phyloP scores from a whole-genome alignment of 2,888 invertebrate genomes.

The Nemoura dubitans region DNA sequence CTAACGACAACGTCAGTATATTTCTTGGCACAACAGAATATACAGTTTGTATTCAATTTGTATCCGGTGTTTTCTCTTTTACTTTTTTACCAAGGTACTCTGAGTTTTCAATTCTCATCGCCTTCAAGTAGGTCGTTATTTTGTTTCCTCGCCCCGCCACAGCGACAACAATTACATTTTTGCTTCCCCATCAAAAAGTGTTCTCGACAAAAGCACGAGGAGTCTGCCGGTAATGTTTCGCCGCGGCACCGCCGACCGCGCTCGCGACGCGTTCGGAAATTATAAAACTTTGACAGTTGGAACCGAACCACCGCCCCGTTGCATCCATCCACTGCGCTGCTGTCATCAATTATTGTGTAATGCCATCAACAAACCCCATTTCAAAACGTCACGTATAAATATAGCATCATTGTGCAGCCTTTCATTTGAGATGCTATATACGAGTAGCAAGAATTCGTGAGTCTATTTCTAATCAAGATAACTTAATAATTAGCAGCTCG shows the following conservation, averaged over 20 bases:
- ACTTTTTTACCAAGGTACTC: too few species aligned
- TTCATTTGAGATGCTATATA: neutral
- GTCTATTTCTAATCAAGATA: neutral
- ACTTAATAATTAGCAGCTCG: neutral
- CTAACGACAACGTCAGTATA: too few species aligned
- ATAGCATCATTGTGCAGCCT: too few species aligned
- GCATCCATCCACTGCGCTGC: neutral
- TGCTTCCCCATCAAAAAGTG: neutral
- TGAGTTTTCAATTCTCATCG: neutral
- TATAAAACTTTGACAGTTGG: conserved; percentile 1
- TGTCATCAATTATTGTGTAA: conserved; percentile 12
- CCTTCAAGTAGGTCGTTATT: neutral
- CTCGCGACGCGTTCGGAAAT: neutral
- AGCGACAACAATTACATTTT: neutral
- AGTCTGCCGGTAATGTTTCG: neutral
- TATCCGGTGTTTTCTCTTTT: too few species aligned
- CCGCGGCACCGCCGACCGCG: neutral
- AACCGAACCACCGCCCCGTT: neutral
- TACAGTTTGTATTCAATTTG: too few species aligned
- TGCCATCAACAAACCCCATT: neutral
- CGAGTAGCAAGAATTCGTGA: too few species aligned
- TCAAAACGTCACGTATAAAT: neutral
- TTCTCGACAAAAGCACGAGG: neutral
- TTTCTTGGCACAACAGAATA: too few species aligned
- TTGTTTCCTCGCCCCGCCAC: neutral